Conservation (phyloP, 30 jellyfish, hydroid and myxozoan genomes). For the Hydractinia symbiolongicarpus region DNA sequence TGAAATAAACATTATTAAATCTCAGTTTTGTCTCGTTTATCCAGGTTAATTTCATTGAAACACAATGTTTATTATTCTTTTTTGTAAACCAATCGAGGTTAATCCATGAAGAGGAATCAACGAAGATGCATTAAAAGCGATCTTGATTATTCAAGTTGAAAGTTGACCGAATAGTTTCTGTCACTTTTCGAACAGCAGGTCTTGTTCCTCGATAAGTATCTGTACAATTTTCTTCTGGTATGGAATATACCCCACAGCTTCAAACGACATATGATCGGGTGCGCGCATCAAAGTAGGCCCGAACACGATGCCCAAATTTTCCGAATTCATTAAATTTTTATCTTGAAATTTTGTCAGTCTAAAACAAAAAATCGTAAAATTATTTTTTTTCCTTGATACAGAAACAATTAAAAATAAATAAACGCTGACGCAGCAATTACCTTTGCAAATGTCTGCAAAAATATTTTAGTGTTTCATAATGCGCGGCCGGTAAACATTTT, state of each 20-base stretch:
- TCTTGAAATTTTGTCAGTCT: constrained; percentile 68
- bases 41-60: too few species aligned
- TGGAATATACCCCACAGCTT: constrained; percentile 62
- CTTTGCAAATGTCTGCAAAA: constrained; percentile 82
- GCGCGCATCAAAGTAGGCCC: constrained; percentile 97
- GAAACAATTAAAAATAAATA: neutral
- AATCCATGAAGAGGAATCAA: too few species aligned
- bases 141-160: too few species aligned
- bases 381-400: neutral
- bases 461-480: constrained; percentile 77
- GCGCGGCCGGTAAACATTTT: constrained; percentile 78
- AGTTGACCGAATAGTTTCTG: neutral
- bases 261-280: constrained; percentile 80
- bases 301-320: constrained; percentile 79
- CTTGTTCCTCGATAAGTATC: constrained; percentile 70
- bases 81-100: too few species aligned
- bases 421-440: constrained; percentile 25
- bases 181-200: constrained; percentile 49
- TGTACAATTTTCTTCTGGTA: constrained; percentile 76
- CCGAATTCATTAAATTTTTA: constrained; percentile 72
- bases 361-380: constrained; percentile 6
- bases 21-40: too few species aligned
- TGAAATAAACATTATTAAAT: too few species aligned
- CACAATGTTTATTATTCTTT: too few species aligned
- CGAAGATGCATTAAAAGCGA: too few species aligned